Conservation (phyloP, 2,797 vertebrate species). For the Odontamblyopus rebecca region DNA sequence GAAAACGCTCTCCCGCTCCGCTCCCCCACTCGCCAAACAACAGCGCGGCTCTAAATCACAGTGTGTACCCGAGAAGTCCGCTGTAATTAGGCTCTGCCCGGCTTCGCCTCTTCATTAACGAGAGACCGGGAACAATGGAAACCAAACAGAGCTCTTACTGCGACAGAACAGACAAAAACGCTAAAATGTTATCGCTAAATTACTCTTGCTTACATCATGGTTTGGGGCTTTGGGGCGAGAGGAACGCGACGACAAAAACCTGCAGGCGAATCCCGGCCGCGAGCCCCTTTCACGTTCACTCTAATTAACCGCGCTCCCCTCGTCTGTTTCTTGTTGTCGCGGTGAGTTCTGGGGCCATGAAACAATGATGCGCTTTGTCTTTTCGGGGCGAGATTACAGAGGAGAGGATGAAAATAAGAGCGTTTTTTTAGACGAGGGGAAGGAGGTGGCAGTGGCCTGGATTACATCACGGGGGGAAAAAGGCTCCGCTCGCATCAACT, state of each 20-base stretch:
- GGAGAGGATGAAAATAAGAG: slow-evolving; percentile 62
- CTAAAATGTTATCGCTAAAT: slow-evolving; percentile 63
- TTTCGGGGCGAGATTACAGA: slow-evolving; percentile 54
- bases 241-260: slow-evolving; percentile 65
- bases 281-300: slow-evolving; percentile 44
- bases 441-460: slow-evolving; percentile 60
- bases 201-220: slow-evolving; percentile 78
- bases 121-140: slow-evolving; percentile 20
- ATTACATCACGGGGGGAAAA: slow-evolving; percentile 66
- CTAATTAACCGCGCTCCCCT: slow-evolving; percentile 69
- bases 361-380: slow-evolving; percentile 67
- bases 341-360: slow-evolving; percentile 54
- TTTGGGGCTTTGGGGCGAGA: slow-evolving; percentile 68
- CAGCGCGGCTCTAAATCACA: background rate
- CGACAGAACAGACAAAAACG: slow-evolving; percentile 36
- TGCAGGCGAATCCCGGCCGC: slow-evolving; percentile 67
- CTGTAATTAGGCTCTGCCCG: slow-evolving; percentile 37
- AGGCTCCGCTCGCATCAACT: slow-evolving; percentile 64
- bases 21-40: background rate
- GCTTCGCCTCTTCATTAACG: slow-evolving; percentile 56
- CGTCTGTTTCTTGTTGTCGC: slow-evolving; percentile 57
- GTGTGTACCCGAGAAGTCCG: slow-evolving; percentile 2
- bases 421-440: no score
- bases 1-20: background rate
- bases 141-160: background rate